Conservation (phyloP, 1,140 invertebrate genomes). For the Pseudomyrmex sp. region DNA sequence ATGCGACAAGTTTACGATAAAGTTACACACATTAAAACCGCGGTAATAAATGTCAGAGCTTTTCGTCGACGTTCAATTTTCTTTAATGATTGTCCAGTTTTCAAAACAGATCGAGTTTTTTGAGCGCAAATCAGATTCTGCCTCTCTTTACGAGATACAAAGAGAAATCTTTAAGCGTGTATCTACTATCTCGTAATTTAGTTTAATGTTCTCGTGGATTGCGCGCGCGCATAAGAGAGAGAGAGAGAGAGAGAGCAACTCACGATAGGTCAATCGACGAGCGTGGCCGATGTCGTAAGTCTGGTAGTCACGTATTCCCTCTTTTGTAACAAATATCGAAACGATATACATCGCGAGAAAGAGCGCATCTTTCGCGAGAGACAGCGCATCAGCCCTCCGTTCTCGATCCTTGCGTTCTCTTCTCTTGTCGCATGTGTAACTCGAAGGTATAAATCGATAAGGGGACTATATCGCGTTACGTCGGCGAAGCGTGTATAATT, state of each 20-base stretch:
- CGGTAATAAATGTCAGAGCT: neutral
- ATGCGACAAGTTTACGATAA: neutral
- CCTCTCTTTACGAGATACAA: neutral
- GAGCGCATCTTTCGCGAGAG: slow-evolving; percentile 18
- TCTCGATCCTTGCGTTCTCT: neutral
- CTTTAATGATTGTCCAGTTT: slow-evolving; percentile 3
- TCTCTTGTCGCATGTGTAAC: slow-evolving; percentile 30
- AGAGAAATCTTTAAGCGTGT: slow-evolving; percentile 8
- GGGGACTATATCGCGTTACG: slow-evolving; percentile 31
- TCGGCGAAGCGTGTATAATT: slow-evolving; percentile 48
- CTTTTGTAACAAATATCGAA: slow-evolving; percentile 18
- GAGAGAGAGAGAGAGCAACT: neutral
- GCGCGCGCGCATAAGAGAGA: neutral
- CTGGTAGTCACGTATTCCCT: slow-evolving; percentile 26
- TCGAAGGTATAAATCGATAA: slow-evolving; percentile 53
- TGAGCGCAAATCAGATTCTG: neutral
- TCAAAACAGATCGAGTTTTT: neutral
- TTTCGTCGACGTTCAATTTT: neutral
- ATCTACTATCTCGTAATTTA: slow-evolving; percentile 45
- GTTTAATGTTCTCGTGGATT: slow-evolving; percentile 50
- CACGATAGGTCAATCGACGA: slow-evolving; percentile 37
- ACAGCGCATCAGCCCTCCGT: neutral
- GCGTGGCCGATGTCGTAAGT: neutral
- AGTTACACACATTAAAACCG: slow-evolving; percentile 16
- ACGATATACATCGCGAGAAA: neutral